These are phyloP conservation scores for Tetragnatha versicolor DNA, from an alignment of 1,140 invertebrate genomes.

Conservation along the genomic window DNA sequence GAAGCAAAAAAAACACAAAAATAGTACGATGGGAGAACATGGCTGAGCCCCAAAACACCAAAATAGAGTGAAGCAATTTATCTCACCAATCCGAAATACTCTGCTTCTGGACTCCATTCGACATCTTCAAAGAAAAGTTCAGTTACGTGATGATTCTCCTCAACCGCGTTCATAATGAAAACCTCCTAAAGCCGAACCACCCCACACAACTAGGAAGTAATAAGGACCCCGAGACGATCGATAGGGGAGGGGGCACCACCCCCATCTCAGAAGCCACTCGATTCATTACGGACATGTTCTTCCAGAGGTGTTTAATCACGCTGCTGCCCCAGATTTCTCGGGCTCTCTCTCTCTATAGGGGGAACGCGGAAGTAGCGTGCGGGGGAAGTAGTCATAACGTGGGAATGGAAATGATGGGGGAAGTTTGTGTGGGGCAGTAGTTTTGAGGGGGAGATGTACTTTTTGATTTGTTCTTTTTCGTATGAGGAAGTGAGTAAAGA, in stretches of 20 bases:
- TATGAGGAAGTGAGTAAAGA: too few relatives aligned
- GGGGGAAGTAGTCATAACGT: background rate
- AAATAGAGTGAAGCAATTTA: background rate
- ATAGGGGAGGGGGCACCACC: background rate
- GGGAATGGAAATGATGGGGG: background rate
- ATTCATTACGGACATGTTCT: conserved; percentile 15
- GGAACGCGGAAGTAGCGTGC: conserved; percentile 9
- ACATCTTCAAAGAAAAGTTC: background rate
- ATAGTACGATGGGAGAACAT: too few relatives aligned
- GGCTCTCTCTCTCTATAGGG: background rate
- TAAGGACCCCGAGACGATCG: background rate
- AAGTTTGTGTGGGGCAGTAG: background rate
- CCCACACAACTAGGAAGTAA: background rate
- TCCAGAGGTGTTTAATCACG: conserved; percentile 5
- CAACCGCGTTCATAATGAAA: conserved; percentile 12
- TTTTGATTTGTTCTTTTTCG: too few relatives aligned
- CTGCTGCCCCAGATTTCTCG: background rate
- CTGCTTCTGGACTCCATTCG: conserved; percentile 24
- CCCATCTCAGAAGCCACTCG: background rate
- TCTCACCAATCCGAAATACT: conserved; percentile 25
- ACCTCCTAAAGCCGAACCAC: background rate
- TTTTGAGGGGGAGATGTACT: too few relatives aligned
- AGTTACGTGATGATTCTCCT: background rate
- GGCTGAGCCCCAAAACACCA: too few relatives aligned
- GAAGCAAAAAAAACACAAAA: too few relatives aligned